Evolutionary conservation across 2,113 vertebrate species (phyloP).

Genomic region (Petromus typicus): DNA sequence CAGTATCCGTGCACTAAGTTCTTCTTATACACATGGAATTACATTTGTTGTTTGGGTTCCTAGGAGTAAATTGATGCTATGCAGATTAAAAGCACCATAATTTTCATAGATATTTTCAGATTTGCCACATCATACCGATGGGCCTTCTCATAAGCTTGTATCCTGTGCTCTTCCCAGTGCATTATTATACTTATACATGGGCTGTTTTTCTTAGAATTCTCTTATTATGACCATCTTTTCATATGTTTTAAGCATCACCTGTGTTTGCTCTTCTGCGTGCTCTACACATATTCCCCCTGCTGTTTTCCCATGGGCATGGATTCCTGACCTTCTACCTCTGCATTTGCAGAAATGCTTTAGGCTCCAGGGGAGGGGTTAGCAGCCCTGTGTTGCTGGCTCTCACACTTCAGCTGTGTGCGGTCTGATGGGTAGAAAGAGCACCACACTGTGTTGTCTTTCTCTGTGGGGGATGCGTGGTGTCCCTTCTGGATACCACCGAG

Average conservation of each 20-base stretch:
- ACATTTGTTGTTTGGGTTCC: not conserved
- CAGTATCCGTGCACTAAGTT: not conserved
- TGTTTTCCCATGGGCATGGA: not conserved
- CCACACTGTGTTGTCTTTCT: not conserved
- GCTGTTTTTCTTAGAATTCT: not conserved
- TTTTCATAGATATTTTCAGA: not conserved
- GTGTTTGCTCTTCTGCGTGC: not conserved
- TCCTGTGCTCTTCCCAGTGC: too few relatives aligned
- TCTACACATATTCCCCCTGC: not conserved
- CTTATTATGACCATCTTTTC: not conserved
- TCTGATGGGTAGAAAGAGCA: not conserved
- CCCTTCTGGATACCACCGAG: not conserved
- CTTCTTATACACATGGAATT: not conserved
- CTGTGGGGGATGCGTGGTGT: not conserved
- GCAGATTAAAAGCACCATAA: not conserved
- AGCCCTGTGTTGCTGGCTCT: not conserved
- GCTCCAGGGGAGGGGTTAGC: not conserved
- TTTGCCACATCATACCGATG: rapidly evolving
- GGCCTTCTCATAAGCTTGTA: not conserved
- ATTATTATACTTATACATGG: not conserved
- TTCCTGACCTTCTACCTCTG: not conserved
- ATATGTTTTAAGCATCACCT: not conserved
- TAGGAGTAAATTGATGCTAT: not conserved
- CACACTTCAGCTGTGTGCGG: not conserved
- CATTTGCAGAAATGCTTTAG: not conserved